phyloP scores from a whole-genome alignment of 2,888 invertebrate genomes.

The Drosophila mayaguana region DNA sequence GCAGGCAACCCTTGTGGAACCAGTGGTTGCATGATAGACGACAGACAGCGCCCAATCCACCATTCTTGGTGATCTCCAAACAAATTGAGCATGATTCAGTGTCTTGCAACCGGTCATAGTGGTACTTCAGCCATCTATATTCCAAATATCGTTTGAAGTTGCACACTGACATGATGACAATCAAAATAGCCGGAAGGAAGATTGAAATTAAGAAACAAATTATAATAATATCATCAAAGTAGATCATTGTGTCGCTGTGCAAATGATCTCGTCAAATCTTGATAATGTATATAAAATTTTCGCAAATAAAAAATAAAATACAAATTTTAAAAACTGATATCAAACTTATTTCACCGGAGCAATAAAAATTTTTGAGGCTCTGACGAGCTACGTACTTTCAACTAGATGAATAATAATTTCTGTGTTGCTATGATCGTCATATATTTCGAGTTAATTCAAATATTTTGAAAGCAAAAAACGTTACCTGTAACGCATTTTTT shows the following conservation, averaged over 20 bases:
- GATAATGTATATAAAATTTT: background rate
- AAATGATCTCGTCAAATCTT: background rate
- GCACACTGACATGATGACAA: background rate
- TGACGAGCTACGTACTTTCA: background rate
- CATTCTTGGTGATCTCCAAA: background rate
- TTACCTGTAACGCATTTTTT: background rate
- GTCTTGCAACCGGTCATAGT: background rate
- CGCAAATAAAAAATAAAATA: too few relatives aligned
- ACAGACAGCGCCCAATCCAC: background rate
- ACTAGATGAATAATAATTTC: background rate
- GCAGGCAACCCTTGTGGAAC: conserved; percentile 27
- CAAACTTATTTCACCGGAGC: background rate
- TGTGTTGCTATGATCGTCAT: background rate
- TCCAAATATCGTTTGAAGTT: background rate
- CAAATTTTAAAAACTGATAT: too few relatives aligned
- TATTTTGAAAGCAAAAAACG: background rate
- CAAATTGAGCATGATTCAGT: conserved; percentile 11
- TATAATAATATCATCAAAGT: rapidly evolving
- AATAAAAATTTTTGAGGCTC: background rate
- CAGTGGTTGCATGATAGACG: conserved; percentile 19
- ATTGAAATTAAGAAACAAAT: background rate
- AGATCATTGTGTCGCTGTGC: background rate
- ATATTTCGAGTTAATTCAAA: background rate
- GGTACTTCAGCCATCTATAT: background rate
- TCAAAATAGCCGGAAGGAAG: background rate